Conservation (phyloP, 2,888 invertebrate genomes). For the Oithona nana region DNA sequence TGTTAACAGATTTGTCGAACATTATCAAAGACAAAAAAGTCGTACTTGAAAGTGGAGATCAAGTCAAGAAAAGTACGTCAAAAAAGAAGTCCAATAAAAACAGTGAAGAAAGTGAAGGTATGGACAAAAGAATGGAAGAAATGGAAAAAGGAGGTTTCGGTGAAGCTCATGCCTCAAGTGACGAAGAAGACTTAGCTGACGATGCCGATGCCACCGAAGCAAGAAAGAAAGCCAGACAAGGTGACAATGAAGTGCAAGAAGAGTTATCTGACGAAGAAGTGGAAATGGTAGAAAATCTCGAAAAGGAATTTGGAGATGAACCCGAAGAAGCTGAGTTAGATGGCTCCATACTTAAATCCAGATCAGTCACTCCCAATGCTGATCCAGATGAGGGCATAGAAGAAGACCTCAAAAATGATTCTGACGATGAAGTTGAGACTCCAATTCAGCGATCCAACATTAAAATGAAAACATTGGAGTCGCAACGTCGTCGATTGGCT, state of each 20-base stretch:
- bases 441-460: too few species aligned
- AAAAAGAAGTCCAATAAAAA: background rate
- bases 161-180: conserved; percentile 18
- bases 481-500: too few species aligned
- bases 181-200: conserved; percentile 26
- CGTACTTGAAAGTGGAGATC: background rate
- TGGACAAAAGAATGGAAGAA: conserved; percentile 22
- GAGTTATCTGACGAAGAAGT: conserved; percentile 16
- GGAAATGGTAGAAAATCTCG: conserved; percentile 16
- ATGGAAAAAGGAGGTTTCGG: conserved; percentile 17
- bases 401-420: too few species aligned
- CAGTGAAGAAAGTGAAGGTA: conserved; percentile 18
- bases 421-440: background rate
- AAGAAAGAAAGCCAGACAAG: conserved; percentile 16
- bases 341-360: background rate
- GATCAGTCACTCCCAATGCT: too few species aligned
- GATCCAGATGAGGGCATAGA: conserved; percentile 15
- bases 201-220: conserved; percentile 27
- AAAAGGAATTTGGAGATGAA: conserved; percentile 17
- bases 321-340: conserved; percentile 4
- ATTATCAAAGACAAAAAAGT: conserved; percentile 20
- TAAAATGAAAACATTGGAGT: too few species aligned
- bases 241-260: conserved; percentile 12
- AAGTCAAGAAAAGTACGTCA: background rate
- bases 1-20: conserved; percentile 24